phyloP scores from a whole-genome alignment of 2,797 vertebrate species.

The Falco columbarius region DNA sequence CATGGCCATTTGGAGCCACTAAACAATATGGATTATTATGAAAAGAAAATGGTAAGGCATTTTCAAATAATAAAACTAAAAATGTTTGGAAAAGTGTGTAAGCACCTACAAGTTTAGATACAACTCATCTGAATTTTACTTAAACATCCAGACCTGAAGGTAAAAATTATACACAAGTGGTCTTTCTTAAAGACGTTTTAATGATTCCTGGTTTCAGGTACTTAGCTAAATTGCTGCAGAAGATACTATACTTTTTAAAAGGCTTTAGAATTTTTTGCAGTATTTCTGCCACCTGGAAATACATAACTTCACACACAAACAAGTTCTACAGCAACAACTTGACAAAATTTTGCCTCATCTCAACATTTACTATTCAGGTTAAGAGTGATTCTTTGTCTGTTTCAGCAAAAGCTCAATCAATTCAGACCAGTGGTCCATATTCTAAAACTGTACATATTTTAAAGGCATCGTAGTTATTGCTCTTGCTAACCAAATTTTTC shows the following conservation, averaged over 20 bases:
- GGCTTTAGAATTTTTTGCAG: neutral
- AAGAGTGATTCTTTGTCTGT: neutral
- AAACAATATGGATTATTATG: neutral
- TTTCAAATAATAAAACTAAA: neutral
- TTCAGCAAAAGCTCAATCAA: neutral
- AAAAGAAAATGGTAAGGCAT: neutral
- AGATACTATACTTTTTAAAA: neutral
- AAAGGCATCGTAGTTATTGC: neutral
- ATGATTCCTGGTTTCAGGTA: neutral
- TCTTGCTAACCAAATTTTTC: neutral
- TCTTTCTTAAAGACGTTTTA: neutral
- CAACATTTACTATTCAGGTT: neutral
- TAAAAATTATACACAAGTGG: neutral
- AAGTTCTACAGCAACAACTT: neutral
- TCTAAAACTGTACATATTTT: neutral
- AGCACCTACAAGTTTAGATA: neutral
- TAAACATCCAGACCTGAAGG: neutral
- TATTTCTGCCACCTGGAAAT: neutral
- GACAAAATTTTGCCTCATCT: neutral
- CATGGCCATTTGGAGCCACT: neutral
- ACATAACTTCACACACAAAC: neutral
- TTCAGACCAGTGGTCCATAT: neutral
- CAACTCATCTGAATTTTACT: neutral
- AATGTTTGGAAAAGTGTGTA: neutral
- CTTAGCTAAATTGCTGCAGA: neutral